Percentiles rank a stretch among this genome's conserved stretches.
phyloP scores from a whole-genome alignment of 2,113 vertebrate genomes.

The Alligator sinensis region DNA sequence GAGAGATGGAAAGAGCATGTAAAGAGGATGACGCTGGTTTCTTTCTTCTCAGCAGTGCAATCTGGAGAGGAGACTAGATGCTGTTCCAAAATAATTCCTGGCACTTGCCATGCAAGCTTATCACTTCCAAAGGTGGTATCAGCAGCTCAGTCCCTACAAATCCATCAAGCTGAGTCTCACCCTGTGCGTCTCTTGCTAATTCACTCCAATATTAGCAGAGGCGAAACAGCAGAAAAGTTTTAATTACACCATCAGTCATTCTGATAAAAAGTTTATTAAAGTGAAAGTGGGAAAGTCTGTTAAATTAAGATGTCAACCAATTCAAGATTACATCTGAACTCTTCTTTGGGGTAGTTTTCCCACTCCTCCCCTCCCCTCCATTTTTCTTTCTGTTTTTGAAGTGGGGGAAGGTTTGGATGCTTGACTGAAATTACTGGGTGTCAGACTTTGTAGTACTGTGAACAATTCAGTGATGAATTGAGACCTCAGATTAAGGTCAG shows the following conservation, averaged over 20 bases:
- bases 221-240: not conserved
- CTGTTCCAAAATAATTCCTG: not conserved
- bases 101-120: not conserved
- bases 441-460: rapidly evolving
- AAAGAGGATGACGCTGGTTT: not conserved
- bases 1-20: not conserved
- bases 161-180: not conserved
- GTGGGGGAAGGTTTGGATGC: rapidly evolving
- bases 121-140: not conserved
- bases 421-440: not conserved
- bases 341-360: too few species aligned
- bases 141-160: not conserved
- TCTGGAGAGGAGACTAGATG: not conserved
- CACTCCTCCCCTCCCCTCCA: too few species aligned
- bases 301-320: rapidly evolving
- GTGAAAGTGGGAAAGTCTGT: not conserved
- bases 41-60: not conserved
- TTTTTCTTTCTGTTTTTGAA: not conserved
- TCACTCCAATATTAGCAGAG: not conserved
- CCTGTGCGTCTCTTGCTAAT: not conserved
- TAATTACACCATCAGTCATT: not conserved
- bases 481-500: not conserved
- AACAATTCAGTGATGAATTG: not conserved
- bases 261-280: not conserved
- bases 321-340: not conserved